Evolutionary conservation across 2,797 vertebrate species (phyloP), one percentile per base, ranked within the genome.

Genomic region (Orientallactaga sibirica): DNA sequence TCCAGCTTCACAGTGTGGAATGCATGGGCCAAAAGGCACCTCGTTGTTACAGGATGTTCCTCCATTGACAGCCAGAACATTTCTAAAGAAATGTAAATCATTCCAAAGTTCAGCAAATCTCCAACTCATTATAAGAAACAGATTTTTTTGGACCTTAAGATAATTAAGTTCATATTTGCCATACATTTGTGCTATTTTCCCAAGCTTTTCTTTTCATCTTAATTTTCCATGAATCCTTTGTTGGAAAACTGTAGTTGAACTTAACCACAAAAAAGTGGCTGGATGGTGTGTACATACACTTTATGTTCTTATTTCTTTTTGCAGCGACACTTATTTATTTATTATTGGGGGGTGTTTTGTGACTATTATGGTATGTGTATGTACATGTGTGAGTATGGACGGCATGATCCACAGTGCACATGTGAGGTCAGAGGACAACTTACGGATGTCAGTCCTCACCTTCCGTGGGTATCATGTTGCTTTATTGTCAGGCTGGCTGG

Each of bases 131-230:
- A 95, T 83, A 84, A 93, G 75, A 94, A 95, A 95, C 85, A 96
- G 48, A 92, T 61, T 87, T 86, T 73, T 58, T 90, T 94, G 37
- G 80, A 91, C 62, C 37, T 79, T 66, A 58, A 87, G 83, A 91
- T 92, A 95, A 97, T 93, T 95, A 93, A 94, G 90, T 95, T 95
- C 92, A 89, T 89, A 94, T 91, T 97, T 95, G 81, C 79, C 70
- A 70, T 89, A 67, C 68, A 92, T 92, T 88, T 64, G 43, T 88
- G 79, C 41, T 88, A 70, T 88, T 94, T 96, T 85, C 67, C 48
- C 22, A 88, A 92, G 79, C 2, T 14, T 93, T 94, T 92, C 76
- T 90, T 94, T 82, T 88, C 58, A 88, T 83, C 90, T 90, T 93
- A 91, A 94, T 91, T 82, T 86, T 84, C 48, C 25, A 86, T 16